These are phyloP conservation scores for Spea hammondii DNA, from an alignment of 2,797 vertebrate genomes.

Conservation along the genomic window DNA sequence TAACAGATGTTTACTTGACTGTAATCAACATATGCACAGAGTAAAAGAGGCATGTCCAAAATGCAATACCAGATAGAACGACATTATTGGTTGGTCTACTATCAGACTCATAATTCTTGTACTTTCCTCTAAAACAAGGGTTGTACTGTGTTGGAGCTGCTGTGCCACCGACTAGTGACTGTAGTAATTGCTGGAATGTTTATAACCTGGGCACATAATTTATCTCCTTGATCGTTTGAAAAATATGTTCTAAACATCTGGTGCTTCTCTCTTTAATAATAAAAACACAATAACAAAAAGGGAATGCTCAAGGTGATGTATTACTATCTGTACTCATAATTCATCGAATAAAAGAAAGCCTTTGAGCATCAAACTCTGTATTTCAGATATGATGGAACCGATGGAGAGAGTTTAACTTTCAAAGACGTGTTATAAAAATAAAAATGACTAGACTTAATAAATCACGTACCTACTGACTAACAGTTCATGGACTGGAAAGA, in stretches of 20 bases:
- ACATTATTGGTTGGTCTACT: background rate
- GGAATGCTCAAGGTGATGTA: background rate
- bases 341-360: background rate
- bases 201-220: background rate
- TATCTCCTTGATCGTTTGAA: background rate
- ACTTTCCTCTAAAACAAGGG: too few relatives aligned
- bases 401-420: background rate
- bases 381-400: background rate
- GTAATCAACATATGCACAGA: too few relatives aligned
- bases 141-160: too few relatives aligned
- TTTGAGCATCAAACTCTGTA: background rate
- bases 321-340: background rate
- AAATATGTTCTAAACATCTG: background rate
- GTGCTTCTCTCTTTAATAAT: background rate
- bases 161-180: background rate
- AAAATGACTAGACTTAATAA: background rate
- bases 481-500: too few relatives aligned
- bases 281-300: background rate
- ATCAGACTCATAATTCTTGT: background rate
- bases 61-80: background rate
- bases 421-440: background rate
- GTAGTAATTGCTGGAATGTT: background rate
- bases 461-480: background rate
- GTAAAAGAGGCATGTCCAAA: background rate
- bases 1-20: too few relatives aligned